Evolutionary conservation across 2,797 vertebrate species (phyloP), one percentile per base, ranked within the genome.

Genomic region (Protonibea diacanthus): DNA sequence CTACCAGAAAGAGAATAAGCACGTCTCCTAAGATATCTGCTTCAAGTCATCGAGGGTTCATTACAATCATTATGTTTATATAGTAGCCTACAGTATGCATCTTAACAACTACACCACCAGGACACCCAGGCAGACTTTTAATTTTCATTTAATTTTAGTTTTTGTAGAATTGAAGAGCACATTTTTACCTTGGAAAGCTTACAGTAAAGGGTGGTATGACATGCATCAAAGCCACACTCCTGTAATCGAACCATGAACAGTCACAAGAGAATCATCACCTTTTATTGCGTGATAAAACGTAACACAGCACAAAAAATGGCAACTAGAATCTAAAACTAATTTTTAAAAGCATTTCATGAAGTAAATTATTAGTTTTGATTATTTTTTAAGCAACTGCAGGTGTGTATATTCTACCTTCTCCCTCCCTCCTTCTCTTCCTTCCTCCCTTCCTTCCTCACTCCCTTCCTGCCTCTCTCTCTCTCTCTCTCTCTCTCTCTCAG

Each of bases 371-470:
- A 47, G 60, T 42, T 58, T 63, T 13, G 29, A 42, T 51, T 14
- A 33, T 53, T 87, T 92, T 92, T 88, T 87, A 87, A 88, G 90
- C 91, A 86, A 88, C 89, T 89, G 82, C 84, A 72, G 63, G 33
- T 78, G 74, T 86, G 76, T 87, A 68, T 80, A 62, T 56, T 86
- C 81, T 71, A 20, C 52, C 72, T 64, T 49, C 55, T 63, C 57
- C 68, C 55, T 61, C 45, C 42, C 15, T 68, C 23, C 58, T 65
- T 65, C 57, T 71, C 55, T 61, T 45, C 29, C 20, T 64, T 20
- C 23, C 40, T 6, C 15, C 25, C 27, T 53, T 5, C n/a, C 44
- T 63, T 4, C 69, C 38, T 56, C 27, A 73, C 49, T 33, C 42
- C 71, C 6, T n/a, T n/a, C n/a, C n/a, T n/a, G n/a, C n/a, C 18